Percentiles rank a stretch among this genome's conserved stretches.
Evolutionary conservation across 2,113 vertebrate species (phyloP).

Genomic region (Peromyscus californicus): DNA sequence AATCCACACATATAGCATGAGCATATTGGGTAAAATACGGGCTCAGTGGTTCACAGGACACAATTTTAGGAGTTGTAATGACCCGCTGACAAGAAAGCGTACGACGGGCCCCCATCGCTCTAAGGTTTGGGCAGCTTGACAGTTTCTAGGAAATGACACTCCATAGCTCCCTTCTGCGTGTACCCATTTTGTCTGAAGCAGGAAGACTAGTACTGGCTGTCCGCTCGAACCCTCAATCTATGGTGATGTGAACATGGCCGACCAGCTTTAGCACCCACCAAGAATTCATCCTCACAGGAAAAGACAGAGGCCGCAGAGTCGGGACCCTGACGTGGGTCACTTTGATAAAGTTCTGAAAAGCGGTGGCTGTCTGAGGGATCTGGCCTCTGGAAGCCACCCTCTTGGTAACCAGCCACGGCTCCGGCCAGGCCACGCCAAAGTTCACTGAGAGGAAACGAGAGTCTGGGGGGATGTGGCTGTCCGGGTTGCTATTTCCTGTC

Average conservation of each 20-base stretch:
- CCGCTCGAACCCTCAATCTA: not conserved
- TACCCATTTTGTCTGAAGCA: not conserved
- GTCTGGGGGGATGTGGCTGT: not conserved
- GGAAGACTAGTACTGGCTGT: fast-evolving
- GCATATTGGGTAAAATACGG: not conserved
- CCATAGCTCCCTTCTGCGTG: fast-evolving
- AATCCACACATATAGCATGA: not conserved
- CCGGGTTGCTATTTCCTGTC: constrained; percentile 52
- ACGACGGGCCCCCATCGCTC: fast-evolving
- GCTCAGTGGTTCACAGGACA: too few species aligned
- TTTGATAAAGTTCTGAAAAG: not conserved
- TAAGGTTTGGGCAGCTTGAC: not conserved
- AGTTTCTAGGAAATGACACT: not conserved
- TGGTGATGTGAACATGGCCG: not conserved
- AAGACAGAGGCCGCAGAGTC: not conserved
- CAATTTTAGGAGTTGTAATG: fast-evolving
- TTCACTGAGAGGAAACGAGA: constrained; percentile 11
- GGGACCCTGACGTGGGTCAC: too few species aligned
- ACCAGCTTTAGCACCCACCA: not conserved
- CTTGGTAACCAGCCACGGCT: too few species aligned
- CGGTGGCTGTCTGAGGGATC: too few species aligned
- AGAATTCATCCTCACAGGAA: not conserved
- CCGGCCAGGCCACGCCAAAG: not conserved
- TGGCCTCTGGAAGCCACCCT: not conserved
- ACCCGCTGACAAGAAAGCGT: fast-evolving